phyloP scores from a whole-genome alignment of 2,888 invertebrate genomes.

The Leptinotarsa rubiginosa region DNA sequence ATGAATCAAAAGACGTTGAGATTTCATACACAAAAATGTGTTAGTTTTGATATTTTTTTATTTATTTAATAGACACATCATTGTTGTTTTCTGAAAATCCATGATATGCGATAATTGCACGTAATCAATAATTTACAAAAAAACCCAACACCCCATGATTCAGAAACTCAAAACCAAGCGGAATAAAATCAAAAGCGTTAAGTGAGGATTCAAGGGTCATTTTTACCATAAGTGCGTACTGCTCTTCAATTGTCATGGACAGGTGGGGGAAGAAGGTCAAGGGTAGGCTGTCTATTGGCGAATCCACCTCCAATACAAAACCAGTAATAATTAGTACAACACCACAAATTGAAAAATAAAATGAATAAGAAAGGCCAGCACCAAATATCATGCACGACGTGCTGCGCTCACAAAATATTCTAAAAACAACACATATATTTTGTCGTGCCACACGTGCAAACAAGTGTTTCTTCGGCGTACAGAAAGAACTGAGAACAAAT shows the following conservation, averaged over 20 bases:
- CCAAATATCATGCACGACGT: constrained; percentile 32
- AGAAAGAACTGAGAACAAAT: constrained; percentile 13
- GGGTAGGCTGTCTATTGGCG: constrained; percentile 70
- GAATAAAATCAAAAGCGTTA: constrained; percentile 38
- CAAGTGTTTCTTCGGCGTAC: background rate
- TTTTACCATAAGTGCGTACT: constrained; percentile 67
- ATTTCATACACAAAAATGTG: too few relatives aligned
- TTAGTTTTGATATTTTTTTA: too few relatives aligned
- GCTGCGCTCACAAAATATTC: constrained; percentile 11
- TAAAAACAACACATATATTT: constrained; percentile 9
- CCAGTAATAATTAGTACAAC: constrained; percentile 48
- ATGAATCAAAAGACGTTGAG: too few relatives aligned
- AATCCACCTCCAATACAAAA: constrained; percentile 68
- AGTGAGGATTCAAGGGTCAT: constrained; percentile 44
- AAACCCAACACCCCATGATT: too few relatives aligned
- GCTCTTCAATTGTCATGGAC: constrained; percentile 67
- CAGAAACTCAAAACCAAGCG: too few relatives aligned
- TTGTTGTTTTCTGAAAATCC: too few relatives aligned
- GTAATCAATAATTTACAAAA: too few relatives aligned
- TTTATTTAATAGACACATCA: too few relatives aligned
- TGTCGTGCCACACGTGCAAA: constrained; percentile 25
- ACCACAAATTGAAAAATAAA: constrained; percentile 43
- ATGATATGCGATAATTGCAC: too few relatives aligned
- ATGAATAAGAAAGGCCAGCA: constrained; percentile 40
- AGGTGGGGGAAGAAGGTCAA: constrained; percentile 66